Evolutionary conservation across 2,888 invertebrate genomes (phyloP).

Genomic region (Allolobophora icterica): DNA sequence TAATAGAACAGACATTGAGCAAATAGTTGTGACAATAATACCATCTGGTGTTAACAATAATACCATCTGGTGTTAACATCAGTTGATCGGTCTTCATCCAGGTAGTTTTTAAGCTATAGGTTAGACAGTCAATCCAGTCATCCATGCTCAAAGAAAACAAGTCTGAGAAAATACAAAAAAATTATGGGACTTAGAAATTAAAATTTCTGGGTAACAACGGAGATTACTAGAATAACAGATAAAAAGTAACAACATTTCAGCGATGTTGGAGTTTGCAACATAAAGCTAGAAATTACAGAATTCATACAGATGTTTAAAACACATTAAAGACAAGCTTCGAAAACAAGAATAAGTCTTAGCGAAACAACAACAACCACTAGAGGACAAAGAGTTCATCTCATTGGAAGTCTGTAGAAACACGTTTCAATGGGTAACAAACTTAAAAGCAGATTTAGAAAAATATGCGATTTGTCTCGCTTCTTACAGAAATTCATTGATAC

Average conservation of each 20-base stretch:
- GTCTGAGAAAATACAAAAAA: not conserved
- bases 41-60: no score
- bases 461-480: not conserved
- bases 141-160: not conserved
- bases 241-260: not conserved
- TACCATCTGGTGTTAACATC: not conserved
- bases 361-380: not conserved
- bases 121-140: not conserved
- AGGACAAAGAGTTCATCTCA: not conserved
- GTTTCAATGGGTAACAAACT: not conserved
- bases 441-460: not conserved
- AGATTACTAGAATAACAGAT: not conserved
- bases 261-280: not conserved
- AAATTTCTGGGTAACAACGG: not conserved
- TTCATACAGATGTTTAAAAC: not conserved
- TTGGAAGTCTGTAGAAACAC: not conserved
- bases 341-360: not conserved
- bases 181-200: not conserved
- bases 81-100: not conserved
- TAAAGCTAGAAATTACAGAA: not conserved
- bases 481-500: not conserved
- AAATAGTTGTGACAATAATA: not conserved
- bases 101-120: not conserved
- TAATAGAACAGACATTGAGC: not conserved
- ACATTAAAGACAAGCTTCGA: not conserved